Conservation (phyloP, 2,113 vertebrate genomes). For the Saccopteryx bilineata region DNA sequence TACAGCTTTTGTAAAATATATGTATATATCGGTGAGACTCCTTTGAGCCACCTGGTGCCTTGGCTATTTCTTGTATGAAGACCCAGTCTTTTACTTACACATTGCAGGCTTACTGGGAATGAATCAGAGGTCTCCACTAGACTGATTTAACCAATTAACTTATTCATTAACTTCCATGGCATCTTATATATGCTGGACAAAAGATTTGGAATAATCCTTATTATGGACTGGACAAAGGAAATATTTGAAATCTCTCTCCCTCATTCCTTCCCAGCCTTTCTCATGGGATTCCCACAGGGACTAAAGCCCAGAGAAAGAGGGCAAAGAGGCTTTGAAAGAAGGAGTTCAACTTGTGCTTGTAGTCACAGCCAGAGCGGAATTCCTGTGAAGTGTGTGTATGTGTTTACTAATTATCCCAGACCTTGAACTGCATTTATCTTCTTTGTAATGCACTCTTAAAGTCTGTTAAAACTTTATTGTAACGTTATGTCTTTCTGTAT, state of each 20-base stretch:
- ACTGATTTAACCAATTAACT: slow-evolving; percentile 66
- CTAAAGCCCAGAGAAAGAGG: slow-evolving; percentile 51
- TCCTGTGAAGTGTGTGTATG: slow-evolving; percentile 42
- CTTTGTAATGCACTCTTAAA: background rate
- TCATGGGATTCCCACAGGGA: slow-evolving; percentile 76
- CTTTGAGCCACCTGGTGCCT: slow-evolving; percentile 64
- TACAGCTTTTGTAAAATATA: slow-evolving; percentile 15
- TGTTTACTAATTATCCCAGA: slow-evolving; percentile 61
- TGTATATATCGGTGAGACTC: background rate
- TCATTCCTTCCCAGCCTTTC: slow-evolving; percentile 65
- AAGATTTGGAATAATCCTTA: slow-evolving; percentile 75
- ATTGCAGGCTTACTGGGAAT: slow-evolving; percentile 21
- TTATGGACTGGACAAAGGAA: slow-evolving; percentile 42
- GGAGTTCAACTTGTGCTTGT: background rate
- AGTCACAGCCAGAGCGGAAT: slow-evolving; percentile 60
- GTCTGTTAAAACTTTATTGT: background rate
- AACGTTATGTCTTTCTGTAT: background rate
- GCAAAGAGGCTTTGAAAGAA: slow-evolving; percentile 72
- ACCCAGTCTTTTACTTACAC: slow-evolving; percentile 65
- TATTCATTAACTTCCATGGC: slow-evolving; percentile 77
- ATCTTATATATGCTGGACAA: slow-evolving; percentile 74
- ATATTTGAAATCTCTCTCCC: slow-evolving; percentile 70
- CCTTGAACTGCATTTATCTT: background rate
- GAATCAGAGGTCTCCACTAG: slow-evolving; percentile 61
- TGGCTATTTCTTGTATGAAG: slow-evolving; percentile 27